These are phyloP conservation scores for Spialia ferax DNA, from an alignment of 2,888 invertebrate genomes.

Conservation along the genomic window DNA sequence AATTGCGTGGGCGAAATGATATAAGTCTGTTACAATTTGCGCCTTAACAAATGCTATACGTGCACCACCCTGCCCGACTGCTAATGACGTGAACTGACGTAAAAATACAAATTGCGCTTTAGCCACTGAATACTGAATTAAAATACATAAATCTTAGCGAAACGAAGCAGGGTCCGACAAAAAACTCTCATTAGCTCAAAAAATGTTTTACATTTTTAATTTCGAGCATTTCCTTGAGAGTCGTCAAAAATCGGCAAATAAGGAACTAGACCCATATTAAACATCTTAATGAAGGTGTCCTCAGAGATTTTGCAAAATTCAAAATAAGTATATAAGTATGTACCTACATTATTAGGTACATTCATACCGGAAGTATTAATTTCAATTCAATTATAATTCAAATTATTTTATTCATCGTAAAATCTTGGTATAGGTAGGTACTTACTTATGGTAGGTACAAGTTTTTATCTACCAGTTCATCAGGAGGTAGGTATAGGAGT, in stretches of 20 bases:
- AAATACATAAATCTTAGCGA: constrained; percentile 40
- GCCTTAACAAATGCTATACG: constrained; percentile 60
- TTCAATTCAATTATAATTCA: background rate
- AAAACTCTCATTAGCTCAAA: constrained; percentile 20
- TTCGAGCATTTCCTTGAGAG: constrained; percentile 7
- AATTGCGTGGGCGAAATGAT: constrained; percentile 80
- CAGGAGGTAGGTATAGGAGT: no score
- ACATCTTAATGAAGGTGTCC: background rate
- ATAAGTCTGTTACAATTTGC: constrained; percentile 76
- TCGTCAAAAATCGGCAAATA: constrained; percentile 12
- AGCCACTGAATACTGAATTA: constrained; percentile 29
- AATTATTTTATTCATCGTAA: background rate
- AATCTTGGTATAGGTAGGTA: no score
- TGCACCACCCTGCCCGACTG: constrained; percentile 55
- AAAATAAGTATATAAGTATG: background rate
- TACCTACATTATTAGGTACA: no score
- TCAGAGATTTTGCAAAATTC: background rate
- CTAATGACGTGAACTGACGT: constrained; percentile 54
- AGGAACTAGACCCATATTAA: background rate
- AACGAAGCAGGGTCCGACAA: constrained; percentile 21
- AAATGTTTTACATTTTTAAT: constrained; percentile 29
- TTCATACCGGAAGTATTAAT: no score
- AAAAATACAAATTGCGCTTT: constrained; percentile 53
- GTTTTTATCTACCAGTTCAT: no score
- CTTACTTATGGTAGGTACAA: no score